Evolutionary conservation across 2,113 vertebrate species (phyloP), one percentile per base, ranked within the genome.

Genomic region (Pluvialis apricaria): DNA sequence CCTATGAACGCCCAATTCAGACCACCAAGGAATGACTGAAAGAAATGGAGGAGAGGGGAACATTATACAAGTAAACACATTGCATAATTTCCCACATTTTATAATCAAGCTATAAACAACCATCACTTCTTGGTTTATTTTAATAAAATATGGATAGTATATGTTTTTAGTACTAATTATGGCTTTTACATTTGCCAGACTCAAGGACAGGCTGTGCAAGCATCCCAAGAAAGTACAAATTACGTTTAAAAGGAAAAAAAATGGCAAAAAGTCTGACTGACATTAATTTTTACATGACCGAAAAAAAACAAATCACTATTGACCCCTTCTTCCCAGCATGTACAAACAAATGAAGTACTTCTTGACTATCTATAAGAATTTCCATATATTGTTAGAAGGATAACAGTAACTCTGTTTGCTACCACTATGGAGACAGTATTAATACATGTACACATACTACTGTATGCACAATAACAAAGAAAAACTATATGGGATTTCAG

Each of bases 1-100:
- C 99, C 99, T 94, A 99, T 99, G 88, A 99, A 99, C 3, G 98
- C 99, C 99, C 99, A 99, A 97, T 98, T 99, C 38, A 99, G 98
- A 75, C 98, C 98, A 78, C 99, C 99, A 97, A 99, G 98, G 98
- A 99, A 99, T 38, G 99, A 99, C 99, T 99, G 97, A 70, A 81
- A 95, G 32, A 97, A 94, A 88, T 29, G 1, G n/a, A 9, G 70
- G 45, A 87, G 32, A 13, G 32, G 24, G 8, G 51, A 34, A 75
- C 22, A 26, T 89, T 91, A 81, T 3, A 47, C 13, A 88, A 90
- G 25, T 44, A 57, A 79, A 60, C 19, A 49, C 11, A 57, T 16
- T 14, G 36, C 3, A 31, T 31, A 13, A 51, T 16, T 60, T 68
- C 24, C 22, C 13, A 49, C 15, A 64, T 55, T 71, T 84, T 58